phyloP scores from a whole-genome alignment of 2,797 vertebrate species.

The Diceros bicornis region DNA sequence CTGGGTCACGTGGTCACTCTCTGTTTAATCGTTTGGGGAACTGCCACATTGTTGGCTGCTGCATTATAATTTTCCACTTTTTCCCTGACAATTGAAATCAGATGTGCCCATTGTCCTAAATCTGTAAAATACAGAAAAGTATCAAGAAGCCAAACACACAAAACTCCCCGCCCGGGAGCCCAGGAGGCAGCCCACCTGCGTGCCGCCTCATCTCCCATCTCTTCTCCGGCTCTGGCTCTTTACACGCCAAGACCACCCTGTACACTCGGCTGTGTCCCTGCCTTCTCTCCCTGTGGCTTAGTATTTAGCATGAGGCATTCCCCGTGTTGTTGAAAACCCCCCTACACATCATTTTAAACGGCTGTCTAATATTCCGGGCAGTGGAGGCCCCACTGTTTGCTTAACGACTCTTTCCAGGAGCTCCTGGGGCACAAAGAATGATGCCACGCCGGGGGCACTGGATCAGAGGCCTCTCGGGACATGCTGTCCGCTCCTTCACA shows the following conservation, averaged over 20 bases:
- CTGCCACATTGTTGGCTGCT: fast-evolving
- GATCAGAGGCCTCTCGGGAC: background rate
- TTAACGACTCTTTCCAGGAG: background rate
- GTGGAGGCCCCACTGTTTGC: fast-evolving
- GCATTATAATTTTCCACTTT: fast-evolving
- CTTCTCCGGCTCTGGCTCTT: background rate
- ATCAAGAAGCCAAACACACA: background rate
- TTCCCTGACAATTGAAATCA: fast-evolving
- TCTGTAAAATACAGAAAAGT: fast-evolving
- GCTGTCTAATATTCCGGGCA: fast-evolving
- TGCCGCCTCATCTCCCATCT: fast-evolving
- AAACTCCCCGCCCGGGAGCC: fast-evolving
- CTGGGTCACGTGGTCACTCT: fast-evolving
- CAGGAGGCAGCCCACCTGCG: fast-evolving
- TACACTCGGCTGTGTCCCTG: fast-evolving
- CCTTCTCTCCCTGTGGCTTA: background rate
- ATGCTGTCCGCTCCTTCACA: fast-evolving
- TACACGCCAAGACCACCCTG: fast-evolving
- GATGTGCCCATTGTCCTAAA: fast-evolving
- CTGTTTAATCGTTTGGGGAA: fast-evolving
- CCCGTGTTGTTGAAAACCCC: background rate
- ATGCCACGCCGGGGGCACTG: fast-evolving
- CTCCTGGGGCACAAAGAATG: background rate
- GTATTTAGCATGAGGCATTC: background rate
- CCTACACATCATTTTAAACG: fast-evolving